Evolutionary conservation across 2,113 vertebrate genomes (phyloP).

Genomic region (Tachuris rubrigastra): DNA sequence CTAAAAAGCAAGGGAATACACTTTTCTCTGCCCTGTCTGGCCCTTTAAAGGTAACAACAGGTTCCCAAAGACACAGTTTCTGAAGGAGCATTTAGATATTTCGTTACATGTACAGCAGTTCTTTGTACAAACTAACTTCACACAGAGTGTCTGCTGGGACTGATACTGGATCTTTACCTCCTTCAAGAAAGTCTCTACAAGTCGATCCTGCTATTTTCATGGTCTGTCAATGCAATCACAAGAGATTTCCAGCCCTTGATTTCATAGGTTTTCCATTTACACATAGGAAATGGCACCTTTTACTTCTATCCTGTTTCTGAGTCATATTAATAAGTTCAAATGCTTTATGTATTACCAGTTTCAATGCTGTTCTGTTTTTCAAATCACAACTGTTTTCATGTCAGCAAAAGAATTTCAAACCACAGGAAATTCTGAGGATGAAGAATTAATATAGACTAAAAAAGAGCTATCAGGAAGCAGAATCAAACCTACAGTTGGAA

Average conservation of each 20-base stretch:
- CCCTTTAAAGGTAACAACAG: not conserved
- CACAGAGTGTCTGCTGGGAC: not conserved
- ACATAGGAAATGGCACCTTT: constrained; percentile 56
- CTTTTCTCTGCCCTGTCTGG: not conserved
- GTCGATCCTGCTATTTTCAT: not conserved
- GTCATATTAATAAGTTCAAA: constrained; percentile 25
- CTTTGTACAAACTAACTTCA: not conserved
- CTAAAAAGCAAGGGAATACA: not conserved
- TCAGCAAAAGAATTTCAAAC: constrained; percentile 32
- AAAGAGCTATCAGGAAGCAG: not conserved
- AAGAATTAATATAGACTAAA: not conserved
- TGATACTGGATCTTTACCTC: not conserved
- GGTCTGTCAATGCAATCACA: not conserved
- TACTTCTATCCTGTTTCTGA: constrained; percentile 37
- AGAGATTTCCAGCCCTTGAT: constrained; percentile 12
- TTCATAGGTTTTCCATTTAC: constrained; percentile 42
- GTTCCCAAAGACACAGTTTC: not conserved
- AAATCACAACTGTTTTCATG: constrained; percentile 45
- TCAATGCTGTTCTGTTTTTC: constrained; percentile 50
- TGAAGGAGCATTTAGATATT: not conserved
- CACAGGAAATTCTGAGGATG: constrained; percentile 43
- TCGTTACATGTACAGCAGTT: not conserved
- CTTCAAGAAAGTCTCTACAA: not conserved
- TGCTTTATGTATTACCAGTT: constrained; percentile 42
- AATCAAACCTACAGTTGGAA: not conserved